Conservation (phyloP, 2,797 vertebrate genomes). For the Coreius guichenoti region DNA sequence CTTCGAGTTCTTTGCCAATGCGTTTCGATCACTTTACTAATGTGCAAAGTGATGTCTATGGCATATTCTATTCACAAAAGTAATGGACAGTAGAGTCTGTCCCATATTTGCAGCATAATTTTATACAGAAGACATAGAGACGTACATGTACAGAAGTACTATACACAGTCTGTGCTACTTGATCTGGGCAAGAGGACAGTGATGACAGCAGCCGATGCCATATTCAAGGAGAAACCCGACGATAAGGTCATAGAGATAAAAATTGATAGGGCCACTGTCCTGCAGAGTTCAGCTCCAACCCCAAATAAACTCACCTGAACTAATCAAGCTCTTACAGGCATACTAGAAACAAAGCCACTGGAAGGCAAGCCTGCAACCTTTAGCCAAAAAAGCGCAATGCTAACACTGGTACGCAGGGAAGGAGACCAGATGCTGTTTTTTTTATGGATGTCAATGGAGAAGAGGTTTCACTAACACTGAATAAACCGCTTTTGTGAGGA, state of each 20-base stretch:
- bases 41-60: slow-evolving; percentile 22
- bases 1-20: slow-evolving; percentile 19
- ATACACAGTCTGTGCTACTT: slow-evolving; percentile 61
- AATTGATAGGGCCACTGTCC: slow-evolving; percentile 2
- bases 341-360: no score
- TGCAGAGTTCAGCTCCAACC: not conserved
- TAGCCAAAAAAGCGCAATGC: no score
- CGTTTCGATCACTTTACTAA: slow-evolving; percentile 1
- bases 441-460: no score
- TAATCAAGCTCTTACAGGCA: not conserved
- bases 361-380: no score
- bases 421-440: no score
- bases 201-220: slow-evolving; percentile 74
- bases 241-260: slow-evolving; percentile 64
- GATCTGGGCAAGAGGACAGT: slow-evolving; percentile 66
- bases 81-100: not conserved
- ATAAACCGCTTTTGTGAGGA: no score
- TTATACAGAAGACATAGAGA: not conserved
- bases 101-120: not conserved
- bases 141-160: not conserved
- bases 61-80: slow-evolving; percentile 6
- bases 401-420: no score
- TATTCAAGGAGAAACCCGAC: slow-evolving; percentile 72
- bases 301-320: not conserved
- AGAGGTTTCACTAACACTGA: no score